Evolutionary conservation across 1,140 invertebrate genomes (phyloP).

Genomic region (Vanessa atalanta): DNA sequence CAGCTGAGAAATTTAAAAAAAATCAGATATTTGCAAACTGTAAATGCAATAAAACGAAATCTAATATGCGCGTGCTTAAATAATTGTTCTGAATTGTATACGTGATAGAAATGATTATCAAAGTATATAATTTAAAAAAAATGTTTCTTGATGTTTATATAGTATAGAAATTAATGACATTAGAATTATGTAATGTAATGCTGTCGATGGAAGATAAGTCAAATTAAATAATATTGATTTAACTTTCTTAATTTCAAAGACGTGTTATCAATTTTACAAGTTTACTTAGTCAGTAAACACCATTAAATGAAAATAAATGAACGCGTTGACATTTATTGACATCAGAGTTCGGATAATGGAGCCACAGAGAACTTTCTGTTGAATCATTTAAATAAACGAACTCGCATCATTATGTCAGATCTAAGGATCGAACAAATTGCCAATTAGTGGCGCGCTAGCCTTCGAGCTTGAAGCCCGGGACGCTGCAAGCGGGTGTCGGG

Average conservation of each 20-base stretch:
- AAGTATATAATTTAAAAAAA: too few species aligned
- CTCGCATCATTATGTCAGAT: constrained; percentile 79
- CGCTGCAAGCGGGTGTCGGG: constrained; percentile 26
- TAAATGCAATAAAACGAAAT: too few species aligned
- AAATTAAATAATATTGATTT: too few species aligned
- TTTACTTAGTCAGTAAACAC: constrained; percentile 5
- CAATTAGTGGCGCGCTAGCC: constrained; percentile 72
- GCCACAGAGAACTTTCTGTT: constrained; percentile 63
- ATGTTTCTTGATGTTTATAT: too few species aligned
- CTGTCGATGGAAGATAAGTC: too few species aligned
- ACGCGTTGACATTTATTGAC: constrained; percentile 26
- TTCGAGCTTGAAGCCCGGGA: constrained; percentile 44
- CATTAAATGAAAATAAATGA: constrained; percentile 17
- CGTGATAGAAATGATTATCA: too few species aligned
- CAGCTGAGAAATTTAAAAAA: too few species aligned
- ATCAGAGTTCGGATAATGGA: constrained; percentile 27
- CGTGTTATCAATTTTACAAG: background rate
- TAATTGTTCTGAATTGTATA: too few species aligned
- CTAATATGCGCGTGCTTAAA: too few species aligned
- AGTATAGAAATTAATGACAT: too few species aligned
- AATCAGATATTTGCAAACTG: too few species aligned
- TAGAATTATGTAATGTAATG: too few species aligned
- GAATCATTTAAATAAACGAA: constrained; percentile 81
- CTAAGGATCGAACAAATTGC: constrained; percentile 80
- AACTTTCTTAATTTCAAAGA: constrained; percentile 3